These are phyloP conservation scores for Phaethornis superciliosus DNA, from an alignment of 2,113 vertebrate genomes.

Conservation along the genomic window DNA sequence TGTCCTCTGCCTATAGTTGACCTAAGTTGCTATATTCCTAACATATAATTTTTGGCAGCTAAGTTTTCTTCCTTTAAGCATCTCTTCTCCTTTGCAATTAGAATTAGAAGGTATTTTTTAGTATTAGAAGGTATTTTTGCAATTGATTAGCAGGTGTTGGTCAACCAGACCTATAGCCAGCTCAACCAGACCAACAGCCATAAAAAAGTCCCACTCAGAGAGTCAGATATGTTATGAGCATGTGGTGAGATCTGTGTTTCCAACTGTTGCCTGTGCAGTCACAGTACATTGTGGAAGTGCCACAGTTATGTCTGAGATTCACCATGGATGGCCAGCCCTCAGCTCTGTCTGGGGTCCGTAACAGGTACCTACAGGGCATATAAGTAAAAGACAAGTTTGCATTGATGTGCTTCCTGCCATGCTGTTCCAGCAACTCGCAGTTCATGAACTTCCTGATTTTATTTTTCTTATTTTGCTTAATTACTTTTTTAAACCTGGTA, in stretches of 20 bases:
- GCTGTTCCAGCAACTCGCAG: not conserved
- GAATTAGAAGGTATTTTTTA: not conserved
- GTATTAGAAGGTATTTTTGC: not conserved
- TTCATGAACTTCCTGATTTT: not conserved
- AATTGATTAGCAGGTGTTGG: not conserved
- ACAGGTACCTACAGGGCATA: not conserved
- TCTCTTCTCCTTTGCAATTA: not conserved
- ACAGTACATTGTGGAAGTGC: not conserved
- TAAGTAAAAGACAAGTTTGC: not conserved
- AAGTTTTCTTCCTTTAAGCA: not conserved
- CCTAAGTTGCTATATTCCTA: not conserved
- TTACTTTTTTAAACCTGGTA: not conserved
- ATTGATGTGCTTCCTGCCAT: not conserved
- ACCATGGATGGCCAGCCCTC: rapidly evolving
- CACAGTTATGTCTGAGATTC: not conserved
- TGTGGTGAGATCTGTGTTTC: not conserved
- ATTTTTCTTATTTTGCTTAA: not conserved
- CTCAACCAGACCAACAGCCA: not conserved
- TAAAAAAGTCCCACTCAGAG: rapidly evolving
- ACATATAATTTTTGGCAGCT: not conserved
- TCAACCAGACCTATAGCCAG: too few species aligned
- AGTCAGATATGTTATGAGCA: rapidly evolving
- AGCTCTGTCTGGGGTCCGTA: not conserved
- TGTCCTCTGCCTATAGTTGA: not conserved
- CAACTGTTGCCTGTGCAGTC: not conserved